Base-by-base conservation (phyloP, 2,888 invertebrate genomes). In the Hypsopygia costalis region DNA sequence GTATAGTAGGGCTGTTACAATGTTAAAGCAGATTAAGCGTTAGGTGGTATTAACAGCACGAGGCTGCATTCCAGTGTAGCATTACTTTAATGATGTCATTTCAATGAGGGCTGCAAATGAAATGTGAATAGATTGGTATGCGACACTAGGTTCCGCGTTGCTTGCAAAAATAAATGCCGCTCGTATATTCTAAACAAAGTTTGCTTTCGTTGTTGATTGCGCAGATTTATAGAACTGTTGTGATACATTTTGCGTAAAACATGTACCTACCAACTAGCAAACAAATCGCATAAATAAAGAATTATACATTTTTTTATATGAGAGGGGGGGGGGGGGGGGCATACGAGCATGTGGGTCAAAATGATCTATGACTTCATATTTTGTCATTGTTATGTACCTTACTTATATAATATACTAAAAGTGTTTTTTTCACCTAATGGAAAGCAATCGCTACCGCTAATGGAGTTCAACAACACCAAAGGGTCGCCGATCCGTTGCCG, bases 41-140 rank as follows among this genome's bases (percentile, higher is more conserved):
- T 56, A 61, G 56, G 53, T 52, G 52, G 59, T 58, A 59, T 62
- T 62, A 62, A 62, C 64, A 58, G 60, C 55, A 52, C 47, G 49
- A 60, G 63, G 55, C 53, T 51, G 43, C 54, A 65, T 64, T 62
- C 66, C 59, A 52, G 51, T 51, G 53, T 51, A 51, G 55, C 52
- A 58, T 61, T 51, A 52, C 58, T 59, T 16, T 69, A 71, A 78
- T 70, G 67, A 72, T 71, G 69, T 63, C 66, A 66, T 70, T 68
- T 68, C 62, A 77, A 69, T 67, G 65, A 69, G 63, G 61, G 56
- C 66, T 62, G 27, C 11, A 25, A 35, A 27, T 27, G 27, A 22
- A 11, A 22, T 11, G 11, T 27, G 21, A 34, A 27, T 37, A 30
- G 36, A 31, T 22, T 21, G 20, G 30, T 11, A 35, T 27, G 25